phyloP scores from a whole-genome alignment of 2,797 vertebrate species.

The Merluccius polli region DNA sequence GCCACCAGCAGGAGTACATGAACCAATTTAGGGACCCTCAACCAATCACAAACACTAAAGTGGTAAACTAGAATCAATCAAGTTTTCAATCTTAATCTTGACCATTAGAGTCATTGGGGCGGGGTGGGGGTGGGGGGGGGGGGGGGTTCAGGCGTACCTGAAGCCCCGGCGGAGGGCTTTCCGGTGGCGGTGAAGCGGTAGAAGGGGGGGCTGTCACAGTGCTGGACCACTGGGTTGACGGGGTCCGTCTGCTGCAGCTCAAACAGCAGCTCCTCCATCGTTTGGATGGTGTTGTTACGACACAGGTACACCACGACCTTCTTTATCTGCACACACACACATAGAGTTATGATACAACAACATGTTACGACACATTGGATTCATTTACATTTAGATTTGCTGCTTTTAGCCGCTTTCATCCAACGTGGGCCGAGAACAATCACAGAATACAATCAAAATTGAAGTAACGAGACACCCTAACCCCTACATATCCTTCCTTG shows the following conservation, averaged over 20 bases:
- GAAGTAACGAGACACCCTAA: no score
- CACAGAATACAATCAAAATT: no score
- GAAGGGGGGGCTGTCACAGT: constrained; percentile 94
- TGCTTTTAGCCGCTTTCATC: no score
- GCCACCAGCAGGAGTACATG: not conserved
- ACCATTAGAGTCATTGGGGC: no score
- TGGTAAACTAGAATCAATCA: not conserved
- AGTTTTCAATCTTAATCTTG: not conserved
- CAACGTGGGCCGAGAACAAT: no score
- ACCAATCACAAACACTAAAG: not conserved
- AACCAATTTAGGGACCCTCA: not conserved
- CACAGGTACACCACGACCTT: constrained; percentile 96
- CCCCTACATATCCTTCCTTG: no score
- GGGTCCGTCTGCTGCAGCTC: constrained; percentile 96
- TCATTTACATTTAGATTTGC: no score
- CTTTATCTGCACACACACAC: constrained; percentile 82
- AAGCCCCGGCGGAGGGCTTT: constrained; percentile 83
- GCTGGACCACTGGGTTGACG: constrained; percentile 92
- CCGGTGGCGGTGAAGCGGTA: constrained; percentile 91
- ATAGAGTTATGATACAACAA: not conserved
- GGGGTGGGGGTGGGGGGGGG: no score
- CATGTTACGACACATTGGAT: not conserved
- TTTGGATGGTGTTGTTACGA: constrained; percentile 95
- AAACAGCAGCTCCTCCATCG: constrained; percentile 95
- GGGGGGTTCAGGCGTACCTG: constrained; percentile 70